Conservation (phyloP, 2,888 invertebrate genomes). For the Pantelozetes paolii region DNA sequence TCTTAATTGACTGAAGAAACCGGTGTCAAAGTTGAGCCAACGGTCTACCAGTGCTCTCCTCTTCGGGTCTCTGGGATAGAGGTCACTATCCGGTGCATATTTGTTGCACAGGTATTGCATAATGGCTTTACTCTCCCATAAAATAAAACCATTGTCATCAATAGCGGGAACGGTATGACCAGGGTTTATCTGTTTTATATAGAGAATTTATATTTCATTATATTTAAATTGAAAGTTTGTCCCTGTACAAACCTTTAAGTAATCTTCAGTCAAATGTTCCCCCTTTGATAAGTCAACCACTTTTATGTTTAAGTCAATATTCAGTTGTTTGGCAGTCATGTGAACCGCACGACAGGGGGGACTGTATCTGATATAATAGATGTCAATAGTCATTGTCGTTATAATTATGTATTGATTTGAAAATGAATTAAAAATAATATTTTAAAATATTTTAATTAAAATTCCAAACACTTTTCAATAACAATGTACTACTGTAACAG, state of each 20-base stretch:
- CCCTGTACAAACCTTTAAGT: background rate
- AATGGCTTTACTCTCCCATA: slow-evolving; percentile 78
- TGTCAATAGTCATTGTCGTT: background rate
- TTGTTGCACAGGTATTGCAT: slow-evolving; percentile 71
- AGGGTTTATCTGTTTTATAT: slow-evolving; percentile 51
- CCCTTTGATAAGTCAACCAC: background rate
- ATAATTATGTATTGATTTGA: no score
- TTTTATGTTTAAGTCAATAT: background rate
- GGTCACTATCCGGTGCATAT: slow-evolving; percentile 66
- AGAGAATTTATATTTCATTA: background rate
- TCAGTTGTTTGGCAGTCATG: background rate
- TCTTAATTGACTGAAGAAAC: background rate
- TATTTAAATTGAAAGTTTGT: background rate
- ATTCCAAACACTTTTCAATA: no score
- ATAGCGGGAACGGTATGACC: slow-evolving; percentile 79
- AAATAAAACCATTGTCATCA: slow-evolving; percentile 62
- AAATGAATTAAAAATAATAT: no score
- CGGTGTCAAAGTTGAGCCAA: slow-evolving; percentile 46
- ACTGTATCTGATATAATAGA: background rate
- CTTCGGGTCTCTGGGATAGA: slow-evolving; percentile 69
- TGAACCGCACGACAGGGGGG: background rate
- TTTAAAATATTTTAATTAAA: no score
- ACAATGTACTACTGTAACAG: no score
- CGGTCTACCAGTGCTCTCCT: slow-evolving; percentile 71
- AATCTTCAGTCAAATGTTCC: background rate